Evolutionary conservation across 1,140 invertebrate genomes (phyloP).

Genomic region (Myzus persicae): DNA sequence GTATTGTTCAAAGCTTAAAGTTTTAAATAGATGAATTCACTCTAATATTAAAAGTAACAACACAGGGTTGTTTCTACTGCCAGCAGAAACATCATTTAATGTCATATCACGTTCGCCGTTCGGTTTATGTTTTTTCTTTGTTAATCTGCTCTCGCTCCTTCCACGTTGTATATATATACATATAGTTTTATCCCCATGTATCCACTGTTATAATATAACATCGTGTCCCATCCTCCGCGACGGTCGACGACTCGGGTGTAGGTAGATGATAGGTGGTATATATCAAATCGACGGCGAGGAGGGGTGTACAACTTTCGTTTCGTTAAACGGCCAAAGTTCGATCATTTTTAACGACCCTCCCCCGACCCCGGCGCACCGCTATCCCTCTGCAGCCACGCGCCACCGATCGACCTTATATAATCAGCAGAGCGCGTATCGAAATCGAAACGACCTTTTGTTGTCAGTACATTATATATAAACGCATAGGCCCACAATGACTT

Average conservation of each 20-base stretch:
- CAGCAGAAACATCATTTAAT: no score
- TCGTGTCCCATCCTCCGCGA: no score
- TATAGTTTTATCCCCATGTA: no score
- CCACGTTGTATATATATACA: no score
- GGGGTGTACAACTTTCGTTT: slow-evolving; percentile 27
- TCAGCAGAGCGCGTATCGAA: background rate
- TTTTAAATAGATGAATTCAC: no score
- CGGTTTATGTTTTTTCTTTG: no score
- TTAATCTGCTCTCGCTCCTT: no score
- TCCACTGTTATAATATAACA: background rate
- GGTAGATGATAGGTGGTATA: background rate
- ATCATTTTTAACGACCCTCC: slow-evolving; percentile 50
- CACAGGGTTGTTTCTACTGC: no score
- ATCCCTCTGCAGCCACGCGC: background rate
- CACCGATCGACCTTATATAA: background rate
- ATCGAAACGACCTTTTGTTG: slow-evolving; percentile 27
- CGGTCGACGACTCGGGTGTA: no score
- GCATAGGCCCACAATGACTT: background rate
- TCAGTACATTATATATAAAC: background rate
- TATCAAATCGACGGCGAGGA: slow-evolving; percentile 10
- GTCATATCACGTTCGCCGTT: no score
- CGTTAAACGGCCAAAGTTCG: slow-evolving; percentile 41
- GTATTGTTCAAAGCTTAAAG: no score
- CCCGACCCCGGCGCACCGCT: background rate
- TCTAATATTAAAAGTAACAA: no score